Base-by-base conservation (phyloP, 2,797 vertebrate genomes). In the Sarcophilus harrisii region DNA sequence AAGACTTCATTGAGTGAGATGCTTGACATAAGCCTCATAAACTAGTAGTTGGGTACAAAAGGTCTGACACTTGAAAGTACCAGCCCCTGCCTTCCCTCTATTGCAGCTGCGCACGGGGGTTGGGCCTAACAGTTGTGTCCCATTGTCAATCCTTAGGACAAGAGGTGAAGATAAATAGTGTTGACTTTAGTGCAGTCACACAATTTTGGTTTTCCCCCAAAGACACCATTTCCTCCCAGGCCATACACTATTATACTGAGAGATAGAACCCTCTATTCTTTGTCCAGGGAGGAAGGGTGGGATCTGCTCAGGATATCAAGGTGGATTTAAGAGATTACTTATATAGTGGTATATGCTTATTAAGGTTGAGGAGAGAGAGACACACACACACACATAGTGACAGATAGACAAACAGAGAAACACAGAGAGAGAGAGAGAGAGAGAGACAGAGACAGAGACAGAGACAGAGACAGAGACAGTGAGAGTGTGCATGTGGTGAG, bases 21-120 rank as follows among this genome's bases (percentile, higher is more conserved):
- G 99, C 99, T 99, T 99, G 99, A 99, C 99, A 99, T 99, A 99
- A 99, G 99, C 99, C 99, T 99, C 99, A 99, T 99, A 99, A 99
- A 99, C 99, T 99, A 99, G 99, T 99, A 99, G 98, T 98, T 98
- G 98, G 99, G 98, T 98, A 99, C 99, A 99, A 99, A 99, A 99
- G 99, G 98, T 98, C 98, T 99, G 99, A 99, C 99, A 99, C 99
- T 99, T 99, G 99, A 99, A 99, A 99, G 99, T 99, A 98, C 99
- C 99, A 99, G 99, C 98, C 99, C 98, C 99, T 99, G 99, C 99
- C 98, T 98, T 99, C 99, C 99, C 98, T 98, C 98, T 98, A 98
- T 98, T 98, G 98, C 98, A 98, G 99, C 98, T 99, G 99, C 98
- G 98, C 97, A 98, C 98, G 98, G 98, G 99, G 99, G 99, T 97